Evolutionary conservation across 2,888 invertebrate genomes (phyloP), one percentile per base, ranked within the genome.

Genomic region (Parochlus steinenii): DNA sequence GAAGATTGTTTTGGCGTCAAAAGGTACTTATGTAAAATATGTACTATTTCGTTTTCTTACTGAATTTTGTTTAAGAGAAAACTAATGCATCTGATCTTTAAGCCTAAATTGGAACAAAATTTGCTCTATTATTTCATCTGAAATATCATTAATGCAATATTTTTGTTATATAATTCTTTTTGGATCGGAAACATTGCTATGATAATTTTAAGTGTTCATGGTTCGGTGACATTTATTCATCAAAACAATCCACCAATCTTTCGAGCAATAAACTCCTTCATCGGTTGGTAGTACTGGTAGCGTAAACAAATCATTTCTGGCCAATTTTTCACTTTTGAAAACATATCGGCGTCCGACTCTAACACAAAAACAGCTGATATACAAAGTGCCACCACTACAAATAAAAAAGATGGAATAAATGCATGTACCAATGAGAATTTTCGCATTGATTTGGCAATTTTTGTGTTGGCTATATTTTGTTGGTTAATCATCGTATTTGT

Each of bases 281-380:
- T 63, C 16, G 86, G 85, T 48, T 76, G 73, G 59, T 86, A 87
- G 59, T 85, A 81, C 49, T 82, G 79, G 46, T 75, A 72, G 41
- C 75, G 69, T 38, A 86, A 64, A 31, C 77, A 67, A 23, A 71
- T 52, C 59, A 86, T 70, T 61, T 86, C 85, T 18, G 85, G 85
- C 50, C 74, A 69, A 49, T 74, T 72, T 40, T 75, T 69, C 40
- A 85, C 56, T 22, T 66, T 64, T 39, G 71, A 69, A 45, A 85
- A 69, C 18, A 75, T 54, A 37, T 76, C 69, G 52, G 74, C 71
- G 55, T 85, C 82, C 12, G 79, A 78, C 58, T 86, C 86, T 58
- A 85, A 69, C 37, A 85, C 62, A 20, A 82, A 53, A 10, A 85
- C 60, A 3, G 78, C 72, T 22, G 72, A 64, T 30, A 80, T 58